Percentiles rank a stretch among this genome's conserved stretches.
Conservation (phyloP, 1,140 invertebrate genomes). For the Tenebrio molitor region DNA sequence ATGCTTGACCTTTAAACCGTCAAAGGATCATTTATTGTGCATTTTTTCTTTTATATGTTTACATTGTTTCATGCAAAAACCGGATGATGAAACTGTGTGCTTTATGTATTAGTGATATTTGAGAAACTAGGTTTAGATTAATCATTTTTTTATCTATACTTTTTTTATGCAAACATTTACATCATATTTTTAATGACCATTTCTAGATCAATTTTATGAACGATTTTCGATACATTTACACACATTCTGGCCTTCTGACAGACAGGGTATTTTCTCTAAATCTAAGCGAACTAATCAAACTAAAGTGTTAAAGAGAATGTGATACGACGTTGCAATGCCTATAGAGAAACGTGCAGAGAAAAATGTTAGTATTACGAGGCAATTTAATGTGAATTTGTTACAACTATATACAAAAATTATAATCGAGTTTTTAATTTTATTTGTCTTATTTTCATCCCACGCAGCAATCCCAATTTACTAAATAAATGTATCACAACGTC, state of each 20-base stretch:
- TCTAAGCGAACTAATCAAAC: no score
- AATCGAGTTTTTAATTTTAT: conserved; percentile 18
- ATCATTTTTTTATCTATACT: conserved; percentile 49
- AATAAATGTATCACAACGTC: no score
- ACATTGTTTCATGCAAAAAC: conserved; percentile 48
- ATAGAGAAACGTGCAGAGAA: conserved; percentile 5
- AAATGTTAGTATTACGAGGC: conserved; percentile 37
- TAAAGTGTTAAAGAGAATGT: conserved; percentile 14
- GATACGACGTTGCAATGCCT: conserved; percentile 12
- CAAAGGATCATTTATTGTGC: conserved; percentile 43
- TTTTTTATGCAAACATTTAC: conserved; percentile 58
- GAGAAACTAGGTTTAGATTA: conserved; percentile 41
- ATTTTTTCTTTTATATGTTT: conserved; percentile 39
- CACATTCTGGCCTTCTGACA: neutral
- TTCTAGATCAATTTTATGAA: neutral
- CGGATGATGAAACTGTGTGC: conserved; percentile 39
- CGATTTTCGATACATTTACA: conserved; percentile 19
- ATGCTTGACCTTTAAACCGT: conserved; percentile 61
- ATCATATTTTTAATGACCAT: conserved; percentile 40
- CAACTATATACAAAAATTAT: conserved; percentile 25
- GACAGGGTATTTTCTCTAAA: conserved; percentile 22
- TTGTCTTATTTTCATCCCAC: conserved; percentile 31
- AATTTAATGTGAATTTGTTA: conserved; percentile 36
- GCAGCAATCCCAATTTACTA: neutral
- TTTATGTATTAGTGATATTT: conserved; percentile 37